Base-by-base conservation (phyloP, 1,140 invertebrate genomes). In the Araneus ventricosus region DNA sequence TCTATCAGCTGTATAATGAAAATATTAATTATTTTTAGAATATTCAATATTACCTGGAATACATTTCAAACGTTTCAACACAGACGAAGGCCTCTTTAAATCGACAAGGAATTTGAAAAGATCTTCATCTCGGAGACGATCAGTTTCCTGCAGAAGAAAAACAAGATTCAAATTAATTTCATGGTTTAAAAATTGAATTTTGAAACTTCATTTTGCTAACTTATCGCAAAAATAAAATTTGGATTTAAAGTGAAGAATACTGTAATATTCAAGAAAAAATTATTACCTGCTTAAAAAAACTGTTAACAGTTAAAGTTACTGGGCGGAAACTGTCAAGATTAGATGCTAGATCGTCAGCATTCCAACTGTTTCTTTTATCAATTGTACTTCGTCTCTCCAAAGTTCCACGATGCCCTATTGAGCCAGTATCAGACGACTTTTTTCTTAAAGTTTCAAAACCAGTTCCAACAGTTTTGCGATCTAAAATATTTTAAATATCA, bases 61-160 rank as follows among this genome's bases (percentile, higher is more conserved):
- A 95, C 97, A 98, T 96, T 99, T 99, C 2, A 99, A 96, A 95
- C 98, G 97, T 95, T 99, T 99, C 27, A 98, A 96, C 67, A 97
- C 97, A 14, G 97, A 97, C 93, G 97, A 97, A 3, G 98, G 98
- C 63, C 98, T 96, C 95, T 98, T 98, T 41, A 99, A 96, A 95
- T 99, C 99, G 14, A 97, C 97, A 52, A 99, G 95, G 95, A 99
- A 98, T 96, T 99, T 99, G 95, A 98, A 99, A 20, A 99, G 95
- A 95, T 98, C 98, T 94, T 98, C 98, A 95, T 99, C 98, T 39
- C 96, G 97, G 93, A 98, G 96, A 95, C 98, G 98, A 95, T 99
- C 99, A 37, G 97, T 97, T 96, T 99, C 99, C 96, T 98, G 95
- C 22, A 94, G 94, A 93, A 94, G 94, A 93, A 82, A 67, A 67